A percentile compares a stretch with the other conserved stretches of the same genome.
phyloP scores from a whole-genome alignment of 2,888 invertebrate genomes.

The Oxycera nigricornis region DNA sequence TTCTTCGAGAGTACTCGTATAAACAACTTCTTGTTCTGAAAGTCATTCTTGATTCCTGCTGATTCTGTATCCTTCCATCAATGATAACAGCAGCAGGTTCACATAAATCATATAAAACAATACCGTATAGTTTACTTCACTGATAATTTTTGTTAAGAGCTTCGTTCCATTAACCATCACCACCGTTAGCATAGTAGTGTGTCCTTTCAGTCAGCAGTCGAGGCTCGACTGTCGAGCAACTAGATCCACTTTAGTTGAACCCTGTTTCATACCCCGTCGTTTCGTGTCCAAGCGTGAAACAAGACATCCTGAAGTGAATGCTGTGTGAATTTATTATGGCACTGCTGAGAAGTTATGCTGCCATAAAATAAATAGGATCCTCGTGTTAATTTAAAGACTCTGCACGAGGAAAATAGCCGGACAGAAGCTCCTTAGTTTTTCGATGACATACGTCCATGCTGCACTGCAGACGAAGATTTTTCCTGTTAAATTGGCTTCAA shows the following conservation, averaged over 20 bases:
- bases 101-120: too few relatives aligned
- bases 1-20: too few relatives aligned
- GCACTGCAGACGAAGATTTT: too few relatives aligned
- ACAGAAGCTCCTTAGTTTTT: background rate
- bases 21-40: too few relatives aligned
- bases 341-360: constrained; percentile 1
- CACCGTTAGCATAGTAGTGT: background rate
- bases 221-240: background rate
- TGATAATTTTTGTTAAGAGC: background rate
- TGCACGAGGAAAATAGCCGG: background rate
- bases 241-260: too few relatives aligned
- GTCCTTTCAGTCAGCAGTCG: background rate
- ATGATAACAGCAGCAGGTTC: too few relatives aligned
- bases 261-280: background rate
- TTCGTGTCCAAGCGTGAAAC: background rate
- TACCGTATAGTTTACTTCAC: background rate
- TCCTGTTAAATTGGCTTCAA: too few relatives aligned
- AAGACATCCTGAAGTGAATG: background rate
- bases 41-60: too few relatives aligned
- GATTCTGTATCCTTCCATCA: too few relatives aligned
- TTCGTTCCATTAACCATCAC: background rate
- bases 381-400: constrained; percentile 13
- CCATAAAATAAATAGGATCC: constrained; percentile 19
- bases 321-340: constrained; percentile 5
- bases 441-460: background rate